These are phyloP conservation scores for Petrophora chlorosata DNA, from an alignment of 2,888 invertebrate genomes.

Conservation along the genomic window DNA sequence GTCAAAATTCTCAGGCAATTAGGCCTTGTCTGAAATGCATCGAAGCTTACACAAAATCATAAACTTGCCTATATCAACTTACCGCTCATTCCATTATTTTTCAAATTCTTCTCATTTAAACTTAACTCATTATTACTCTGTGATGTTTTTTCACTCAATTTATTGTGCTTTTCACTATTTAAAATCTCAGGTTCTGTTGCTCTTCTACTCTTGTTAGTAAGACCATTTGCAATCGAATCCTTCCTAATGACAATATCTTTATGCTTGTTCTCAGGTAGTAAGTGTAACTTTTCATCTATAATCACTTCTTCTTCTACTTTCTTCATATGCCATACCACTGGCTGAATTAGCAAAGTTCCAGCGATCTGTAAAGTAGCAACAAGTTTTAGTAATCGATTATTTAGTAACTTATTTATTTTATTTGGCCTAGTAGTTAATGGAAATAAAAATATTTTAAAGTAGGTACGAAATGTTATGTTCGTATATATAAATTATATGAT, in stretches of 20 bases:
- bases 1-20: too few species aligned
- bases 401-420: too few species aligned
- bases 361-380: constrained; percentile 68
- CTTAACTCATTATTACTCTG: constrained; percentile 55
- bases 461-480: too few species aligned
- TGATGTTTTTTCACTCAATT: constrained; percentile 41
- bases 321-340: constrained; percentile 83
- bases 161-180: constrained; percentile 39
- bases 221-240: constrained; percentile 50
- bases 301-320: constrained; percentile 64
- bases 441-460: too few species aligned
- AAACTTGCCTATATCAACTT: too few species aligned
- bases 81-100: constrained; percentile 54
- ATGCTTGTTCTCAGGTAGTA: constrained; percentile 58
- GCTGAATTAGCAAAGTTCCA: constrained; percentile 83
- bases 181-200: constrained; percentile 39
- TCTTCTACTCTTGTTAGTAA: constrained; percentile 41
- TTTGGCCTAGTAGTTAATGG: too few species aligned
- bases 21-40: too few species aligned
- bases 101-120: constrained; percentile 41
- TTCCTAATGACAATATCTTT: constrained; percentile 57
- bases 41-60: background rate
- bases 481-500: too few species aligned
- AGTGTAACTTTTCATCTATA: constrained; percentile 64
- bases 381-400: too few species aligned